A percentile compares a stretch with the other conserved stretches of the same genome.
These are phyloP conservation scores for Cheilosia vernalis DNA, from an alignment of 2,888 invertebrate species.

Conservation along the genomic window DNA sequence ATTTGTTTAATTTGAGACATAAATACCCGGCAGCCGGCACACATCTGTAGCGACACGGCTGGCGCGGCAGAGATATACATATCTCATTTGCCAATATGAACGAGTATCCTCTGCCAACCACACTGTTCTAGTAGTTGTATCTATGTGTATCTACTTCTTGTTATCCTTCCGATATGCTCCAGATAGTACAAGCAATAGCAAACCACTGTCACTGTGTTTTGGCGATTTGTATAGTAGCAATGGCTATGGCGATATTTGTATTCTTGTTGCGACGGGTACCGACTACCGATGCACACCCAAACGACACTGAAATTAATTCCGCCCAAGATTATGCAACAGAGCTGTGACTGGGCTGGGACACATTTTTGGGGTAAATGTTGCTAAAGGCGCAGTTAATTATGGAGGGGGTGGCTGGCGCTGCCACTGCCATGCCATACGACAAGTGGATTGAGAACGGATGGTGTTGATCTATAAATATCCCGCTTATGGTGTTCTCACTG, in stretches of 20 bases:
- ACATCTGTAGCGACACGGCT: slow-evolving; percentile 68
- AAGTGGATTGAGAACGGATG: slow-evolving; percentile 58
- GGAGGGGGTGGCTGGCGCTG: slow-evolving; percentile 5
- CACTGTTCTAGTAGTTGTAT: slow-evolving; percentile 2
- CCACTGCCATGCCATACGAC: neutral
- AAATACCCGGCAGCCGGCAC: slow-evolving; percentile 59
- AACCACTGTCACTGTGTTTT: slow-evolving; percentile 52
- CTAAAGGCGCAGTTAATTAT: slow-evolving; percentile 72
- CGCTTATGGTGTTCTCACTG: slow-evolving; percentile 69
- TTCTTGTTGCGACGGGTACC: slow-evolving; percentile 13
- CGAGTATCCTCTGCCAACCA: slow-evolving; percentile 48
- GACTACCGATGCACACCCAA: slow-evolving; percentile 6
- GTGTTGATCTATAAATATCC: slow-evolving; percentile 74
- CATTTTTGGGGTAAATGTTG: slow-evolving; percentile 56
- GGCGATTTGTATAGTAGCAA: slow-evolving; percentile 57
- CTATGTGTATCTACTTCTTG: slow-evolving; percentile 24
- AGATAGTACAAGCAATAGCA: slow-evolving; percentile 66
- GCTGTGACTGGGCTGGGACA: slow-evolving; percentile 1
- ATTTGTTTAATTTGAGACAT: slow-evolving; percentile 74
- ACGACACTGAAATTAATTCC: slow-evolving; percentile 63
- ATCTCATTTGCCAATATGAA: slow-evolving; percentile 44
- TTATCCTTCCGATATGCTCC: slow-evolving; percentile 63
- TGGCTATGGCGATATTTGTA: slow-evolving; percentile 35
- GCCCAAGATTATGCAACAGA: slow-evolving; percentile 74
- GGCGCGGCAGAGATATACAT: slow-evolving; percentile 46